Evolutionary conservation across 2,888 invertebrate species (phyloP).

Genomic region (Aphodius sticticus): DNA sequence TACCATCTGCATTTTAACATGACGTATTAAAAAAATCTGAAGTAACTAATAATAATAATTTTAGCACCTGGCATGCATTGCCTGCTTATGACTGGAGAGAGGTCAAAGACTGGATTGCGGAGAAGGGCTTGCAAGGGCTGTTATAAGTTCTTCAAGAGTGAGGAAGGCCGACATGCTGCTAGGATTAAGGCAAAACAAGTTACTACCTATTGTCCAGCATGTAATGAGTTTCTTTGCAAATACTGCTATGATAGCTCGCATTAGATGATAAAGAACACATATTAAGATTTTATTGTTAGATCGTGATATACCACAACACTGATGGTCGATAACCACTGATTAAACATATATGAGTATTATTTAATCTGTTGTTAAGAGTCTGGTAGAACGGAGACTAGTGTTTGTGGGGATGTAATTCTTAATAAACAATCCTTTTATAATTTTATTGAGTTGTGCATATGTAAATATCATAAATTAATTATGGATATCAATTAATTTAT

Average conservation of each 20-base stretch:
- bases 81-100: not conserved
- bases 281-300: too few relatives aligned
- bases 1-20: too few relatives aligned
- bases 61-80: not conserved
- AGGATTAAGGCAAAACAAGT: slow-evolving; percentile 29
- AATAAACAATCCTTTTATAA: too few relatives aligned
- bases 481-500: too few relatives aligned
- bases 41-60: not conserved
- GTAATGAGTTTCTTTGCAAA: slow-evolving; percentile 22
- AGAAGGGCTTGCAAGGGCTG: slow-evolving; percentile 28
- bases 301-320: too few relatives aligned
- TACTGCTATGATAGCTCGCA: not conserved
- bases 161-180: slow-evolving; percentile 21
- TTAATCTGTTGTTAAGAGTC: too few relatives aligned
- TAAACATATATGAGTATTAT: too few relatives aligned
- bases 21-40: not conserved
- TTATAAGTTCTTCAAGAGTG: slow-evolving; percentile 21
- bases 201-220: slow-evolving; percentile 21
- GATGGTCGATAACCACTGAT: too few relatives aligned
- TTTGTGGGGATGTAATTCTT: too few relatives aligned
- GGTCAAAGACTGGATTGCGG: not conserved
- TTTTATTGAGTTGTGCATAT: too few relatives aligned
- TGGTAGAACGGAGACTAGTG: too few relatives aligned
- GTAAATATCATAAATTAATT: too few relatives aligned
- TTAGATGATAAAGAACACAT: not conserved